Conservation (phyloP, 1,140 invertebrate species). For the Cyrtorhinus lividipennis region DNA sequence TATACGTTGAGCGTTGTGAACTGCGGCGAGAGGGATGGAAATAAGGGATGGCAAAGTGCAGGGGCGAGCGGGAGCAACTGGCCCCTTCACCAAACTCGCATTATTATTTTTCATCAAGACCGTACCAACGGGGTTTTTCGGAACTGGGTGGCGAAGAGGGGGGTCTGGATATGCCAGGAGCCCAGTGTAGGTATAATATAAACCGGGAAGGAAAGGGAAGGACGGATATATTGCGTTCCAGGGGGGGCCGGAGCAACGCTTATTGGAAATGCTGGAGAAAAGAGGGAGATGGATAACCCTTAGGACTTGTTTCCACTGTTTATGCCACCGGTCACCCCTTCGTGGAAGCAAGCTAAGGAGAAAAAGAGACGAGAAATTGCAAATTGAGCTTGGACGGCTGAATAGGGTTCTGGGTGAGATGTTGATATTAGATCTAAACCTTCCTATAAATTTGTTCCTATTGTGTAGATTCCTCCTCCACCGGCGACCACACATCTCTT, state of each 20-base stretch:
- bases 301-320: constrained; percentile 15
- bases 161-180: constrained; percentile 14
- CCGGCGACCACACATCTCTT: neutral
- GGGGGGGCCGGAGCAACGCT: constrained; percentile 14
- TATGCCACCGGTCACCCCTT: constrained; percentile 6
- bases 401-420: constrained; percentile 1
- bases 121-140: neutral
- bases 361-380: constrained; percentile 15
- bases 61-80: neutral
- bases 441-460: neutral
- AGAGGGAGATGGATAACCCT: constrained; percentile 17
- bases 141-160: too few relatives aligned
- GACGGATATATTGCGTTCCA: constrained; percentile 16
- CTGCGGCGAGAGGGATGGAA: constrained; percentile 11
- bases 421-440: constrained; percentile 9
- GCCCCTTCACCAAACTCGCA: constrained; percentile 18
- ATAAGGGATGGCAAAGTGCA: constrained; percentile 12
- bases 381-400: constrained; percentile 15
- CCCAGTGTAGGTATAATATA: constrained; percentile 17
- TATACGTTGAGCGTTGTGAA: neutral
- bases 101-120: constrained; percentile 21
- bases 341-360: neutral
- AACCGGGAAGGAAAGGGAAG: constrained; percentile 10
- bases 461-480: neutral
- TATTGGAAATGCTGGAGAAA: constrained; percentile 17